Evolutionary conservation across 1,140 invertebrate genomes (phyloP), one percentile per base, ranked within the genome.

Genomic region (Myzus persicae): DNA sequence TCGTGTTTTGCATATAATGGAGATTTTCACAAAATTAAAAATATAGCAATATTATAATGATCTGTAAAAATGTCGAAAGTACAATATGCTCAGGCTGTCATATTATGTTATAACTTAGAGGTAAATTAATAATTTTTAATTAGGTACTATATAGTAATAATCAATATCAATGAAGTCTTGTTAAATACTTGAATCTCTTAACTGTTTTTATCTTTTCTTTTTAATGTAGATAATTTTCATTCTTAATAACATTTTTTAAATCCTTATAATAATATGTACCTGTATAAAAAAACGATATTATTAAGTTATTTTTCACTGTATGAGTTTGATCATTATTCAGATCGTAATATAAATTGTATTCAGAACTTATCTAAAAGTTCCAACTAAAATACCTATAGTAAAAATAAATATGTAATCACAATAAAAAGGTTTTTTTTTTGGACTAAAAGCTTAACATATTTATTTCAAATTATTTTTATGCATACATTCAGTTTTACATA

Each of bases 371-470:
- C n/a, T n/a, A 67, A 67, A 67, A 67, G 59, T 67, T 67, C 31
- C 9, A 54, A 59, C 31, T 59, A 18, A 67, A 67, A 31, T 67
- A 67, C 14, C 4, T 67, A n/a, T n/a, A 67, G 7, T 67, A 67
- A 67, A 67, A 67, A 67, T 67, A 67, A 67, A 67, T 67, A n/a
- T n/a, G 5, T 67, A 67, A n/a, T 67, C 59, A n/a, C 31, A n/a
- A 67, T n/a, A 67, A 67, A 67, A 67, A n/a, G 11, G 11, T 18
- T n/a, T 67, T 67, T 67, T 67, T 67, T n/a, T 67, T 67, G 59
- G 59, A 67, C 59, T n/a, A 67, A 67, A 67, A 67, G 59, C 59
- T 67, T 67, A n/a, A 67, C 31, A 67, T 67, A 67, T 67, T 67
- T 67, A 67, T 67, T 67, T 67, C 18, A n/a, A 31, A 67, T n/a